Base-by-base conservation (phyloP, 2,797 vertebrate species). In the Myioborus miniatus region DNA sequence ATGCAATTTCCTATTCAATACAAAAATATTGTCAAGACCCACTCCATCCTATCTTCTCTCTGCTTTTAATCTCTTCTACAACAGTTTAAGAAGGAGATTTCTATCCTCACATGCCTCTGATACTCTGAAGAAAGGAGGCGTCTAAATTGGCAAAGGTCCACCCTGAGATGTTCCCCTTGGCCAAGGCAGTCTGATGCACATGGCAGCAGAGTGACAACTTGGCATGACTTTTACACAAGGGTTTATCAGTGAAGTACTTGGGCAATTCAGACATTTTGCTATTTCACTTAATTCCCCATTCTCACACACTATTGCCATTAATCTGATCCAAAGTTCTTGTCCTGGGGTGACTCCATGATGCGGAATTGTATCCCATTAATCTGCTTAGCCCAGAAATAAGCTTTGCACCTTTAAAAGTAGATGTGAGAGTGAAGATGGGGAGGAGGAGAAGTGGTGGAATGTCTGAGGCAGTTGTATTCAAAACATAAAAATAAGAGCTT, bases 151-250 rank as follows among this genome's bases (percentile, higher is more conserved):
- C 32, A 58, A 65, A 65, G 3, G 11, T 69, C 10, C 17, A 27
- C 7, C 15, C 34, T 27, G 63, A 65, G 76, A 30, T n/a, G 15
- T 32, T 43, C 26, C 52, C 63, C 7, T 37, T 20, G 7, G 34
- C 60, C 15, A 55, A 69, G 24, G 17, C n/a, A 53, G 8, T n/a
- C 24, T 63, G 47, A 3, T 26, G 21, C 3, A 3, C 0, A 0
- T 44, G 26, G 34, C 8, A 43, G 4, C 41, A 65, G 27, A 55
- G 11, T 0, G 0, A 22, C 36, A 46, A 15, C 20, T 53, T 69
- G n/a, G 16, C 17, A 17, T 87, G 32, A 74, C 36, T 50, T 68
- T 41, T 46, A 8, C 23, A 47, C 22, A 23, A 20, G 68, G 11
- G 9, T 47, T 72, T 62, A 30, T 36, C 27, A 58, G 29, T 27